Base-by-base conservation (phyloP, 1,140 invertebrate species). In the Listronotus bonariensis region DNA sequence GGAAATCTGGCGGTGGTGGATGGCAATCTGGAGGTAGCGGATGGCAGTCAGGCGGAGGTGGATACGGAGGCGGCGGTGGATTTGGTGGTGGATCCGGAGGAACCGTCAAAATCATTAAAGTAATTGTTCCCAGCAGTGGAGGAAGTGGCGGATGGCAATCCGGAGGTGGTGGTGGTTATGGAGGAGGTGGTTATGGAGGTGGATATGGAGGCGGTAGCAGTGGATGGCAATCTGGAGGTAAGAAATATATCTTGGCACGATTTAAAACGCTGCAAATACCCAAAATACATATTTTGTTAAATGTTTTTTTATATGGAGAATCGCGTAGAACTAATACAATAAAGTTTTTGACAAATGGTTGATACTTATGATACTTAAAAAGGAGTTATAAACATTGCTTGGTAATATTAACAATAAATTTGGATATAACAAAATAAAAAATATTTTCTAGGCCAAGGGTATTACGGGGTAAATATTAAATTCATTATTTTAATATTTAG, bases 221-320 rank as follows among this genome's bases (percentile, higher is more conserved):
- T 11, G 56, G 60, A 38, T 63, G 66, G 60, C 40, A 41, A 57
- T 63, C 46, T 20, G 58, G 66, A 18, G 65, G 58, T 31, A 43
- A 43, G 34, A 58, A 58, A 5, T 46, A 46, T 2, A 3, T 10
- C 8, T 36, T 36, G 3, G 34, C 34, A 10, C 1, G 8, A 36
- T 36, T 7, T 5, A 36, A 36, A 2, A 4, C 8, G 8, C 34
- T 8, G 7, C 1, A 36, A 5, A 36, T 9, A 36, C 8, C 34
- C 1, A 9, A 9, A 36, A 36, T 36, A 36, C 2, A 36, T 36
- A 36, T 10, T 36, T 36, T 36, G 8, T 1, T 36, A 3, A 26
- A 3, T 26, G 20, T 26, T 26, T n/a, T n/a, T n/a, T n/a, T n/a
- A n/a, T n/a, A n/a, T n/a, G n/a, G n/a, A n/a, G n/a, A n/a, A n/a